Evolutionary conservation across 2,888 invertebrate genomes (phyloP).

Genomic region (Synergus laeviventris): DNA sequence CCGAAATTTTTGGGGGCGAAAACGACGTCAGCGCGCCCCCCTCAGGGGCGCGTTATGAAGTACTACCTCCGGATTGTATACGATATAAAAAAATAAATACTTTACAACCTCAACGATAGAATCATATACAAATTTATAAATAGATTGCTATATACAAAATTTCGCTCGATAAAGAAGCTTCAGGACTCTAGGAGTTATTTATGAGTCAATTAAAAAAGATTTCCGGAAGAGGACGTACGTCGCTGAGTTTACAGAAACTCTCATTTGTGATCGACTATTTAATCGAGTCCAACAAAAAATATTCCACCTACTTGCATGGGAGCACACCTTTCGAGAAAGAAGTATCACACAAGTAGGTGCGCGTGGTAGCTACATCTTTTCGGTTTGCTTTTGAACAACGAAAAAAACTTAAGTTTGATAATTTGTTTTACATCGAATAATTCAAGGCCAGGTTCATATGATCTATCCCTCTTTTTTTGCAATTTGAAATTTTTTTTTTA

Average conservation of each 20-base stretch:
- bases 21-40: slow-evolving; percentile 49
- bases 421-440: slow-evolving; percentile 48
- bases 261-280: neutral
- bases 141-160: slow-evolving; percentile 41
- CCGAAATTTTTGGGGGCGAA: slow-evolving; percentile 45
- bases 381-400: slow-evolving; percentile 55
- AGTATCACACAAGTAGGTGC: slow-evolving; percentile 71
- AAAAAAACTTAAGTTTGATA: slow-evolving; percentile 45
- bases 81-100: slow-evolving; percentile 71
- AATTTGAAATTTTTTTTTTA: neutral
- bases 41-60: slow-evolving; percentile 51
- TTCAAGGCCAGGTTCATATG: neutral
- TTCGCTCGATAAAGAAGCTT: slow-evolving; percentile 42
- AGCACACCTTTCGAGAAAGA: slow-evolving; percentile 60
- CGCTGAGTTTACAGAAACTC: neutral
- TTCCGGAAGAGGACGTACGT: neutral
- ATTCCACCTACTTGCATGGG: slow-evolving; percentile 69
- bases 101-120: slow-evolving; percentile 64
- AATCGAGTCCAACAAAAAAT: slow-evolving; percentile 25
- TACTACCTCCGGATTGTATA: slow-evolving; percentile 50
- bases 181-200: neutral
- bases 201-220: neutral
- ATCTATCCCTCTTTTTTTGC: neutral
- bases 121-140: slow-evolving; percentile 63
- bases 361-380: slow-evolving; percentile 70